Percentiles rank a stretch among this genome's conserved stretches.
phyloP scores from a whole-genome alignment of 2,113 vertebrate genomes.

The Bujurquina vittata region DNA sequence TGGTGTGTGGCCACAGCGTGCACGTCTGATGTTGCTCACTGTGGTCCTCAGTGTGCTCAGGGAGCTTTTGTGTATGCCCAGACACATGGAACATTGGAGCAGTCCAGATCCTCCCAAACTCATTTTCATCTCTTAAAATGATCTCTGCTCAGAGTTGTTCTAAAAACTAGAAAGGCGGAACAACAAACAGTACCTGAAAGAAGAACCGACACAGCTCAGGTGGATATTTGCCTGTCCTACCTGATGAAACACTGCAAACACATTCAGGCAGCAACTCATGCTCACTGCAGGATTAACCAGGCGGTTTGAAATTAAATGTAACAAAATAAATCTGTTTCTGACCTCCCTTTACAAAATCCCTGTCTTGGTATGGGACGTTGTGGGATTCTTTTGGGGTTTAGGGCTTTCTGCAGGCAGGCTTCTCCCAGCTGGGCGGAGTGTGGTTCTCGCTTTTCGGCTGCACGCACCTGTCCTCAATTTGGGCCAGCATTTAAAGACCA shows the following conservation, averaged over 20 bases:
- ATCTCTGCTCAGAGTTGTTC: neutral
- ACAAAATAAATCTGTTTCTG: neutral
- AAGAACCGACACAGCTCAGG: neutral
- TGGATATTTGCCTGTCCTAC: neutral
- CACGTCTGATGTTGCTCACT: too few relatives aligned
- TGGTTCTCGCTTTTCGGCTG: too few relatives aligned
- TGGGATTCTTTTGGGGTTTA: too few relatives aligned
- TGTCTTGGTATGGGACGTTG: too few relatives aligned
- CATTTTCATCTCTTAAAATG: neutral
- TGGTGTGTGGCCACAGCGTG: too few relatives aligned
- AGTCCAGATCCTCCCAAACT: neutral
- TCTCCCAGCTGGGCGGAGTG: too few relatives aligned
- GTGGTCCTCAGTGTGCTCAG: too few relatives aligned
- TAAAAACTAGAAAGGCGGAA: neutral
- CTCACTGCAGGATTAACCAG: neutral
- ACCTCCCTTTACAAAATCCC: neutral
- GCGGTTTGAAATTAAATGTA: neutral
- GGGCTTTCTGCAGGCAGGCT: too few relatives aligned
- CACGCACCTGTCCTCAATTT: too few relatives aligned
- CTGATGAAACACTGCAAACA: neutral
- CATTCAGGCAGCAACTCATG: neutral
- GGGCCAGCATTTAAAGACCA: too few relatives aligned
- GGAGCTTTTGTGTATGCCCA: too few relatives aligned
- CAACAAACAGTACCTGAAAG: neutral
- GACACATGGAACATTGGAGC: too few relatives aligned